Conservation (phyloP, 2,888 invertebrate genomes). For the Aphelenchoides bicaudatus region DNA sequence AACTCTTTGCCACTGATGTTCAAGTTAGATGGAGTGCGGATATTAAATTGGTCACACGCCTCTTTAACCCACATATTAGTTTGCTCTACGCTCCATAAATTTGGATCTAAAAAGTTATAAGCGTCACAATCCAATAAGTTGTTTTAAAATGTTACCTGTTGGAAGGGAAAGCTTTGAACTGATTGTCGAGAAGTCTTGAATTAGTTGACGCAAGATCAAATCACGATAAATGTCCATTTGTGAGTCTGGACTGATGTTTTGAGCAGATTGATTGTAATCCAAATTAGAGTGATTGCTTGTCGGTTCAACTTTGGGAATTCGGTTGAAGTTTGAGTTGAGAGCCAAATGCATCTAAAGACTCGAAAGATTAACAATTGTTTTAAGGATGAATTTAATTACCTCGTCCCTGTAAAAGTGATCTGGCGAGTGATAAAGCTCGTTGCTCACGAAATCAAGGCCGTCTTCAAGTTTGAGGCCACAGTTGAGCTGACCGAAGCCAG, state of each 20-base stretch:
- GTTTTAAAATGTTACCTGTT: constrained; percentile 28
- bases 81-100: constrained; percentile 46
- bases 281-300: background rate
- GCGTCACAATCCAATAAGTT: background rate
- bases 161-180: constrained; percentile 52
- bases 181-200: constrained; percentile 59
- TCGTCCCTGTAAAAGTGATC: too few relatives aligned
- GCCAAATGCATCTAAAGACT: too few relatives aligned
- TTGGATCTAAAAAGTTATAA: constrained; percentile 35
- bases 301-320: too few relatives aligned
- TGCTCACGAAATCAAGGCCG: background rate
- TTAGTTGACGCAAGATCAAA: constrained; percentile 56
- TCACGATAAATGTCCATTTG: constrained; percentile 58
- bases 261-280: background rate
- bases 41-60: constrained; percentile 56
- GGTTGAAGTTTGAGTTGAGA: too few relatives aligned
- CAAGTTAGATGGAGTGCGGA: constrained; percentile 36
- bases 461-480: constrained; percentile 1
- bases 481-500: constrained; percentile 15
- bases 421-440: background rate
- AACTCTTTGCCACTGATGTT: constrained; percentile 43
- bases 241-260: background rate
- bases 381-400: too few relatives aligned
- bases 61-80: constrained; percentile 51
- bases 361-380: too few relatives aligned